Base-by-base conservation (phyloP, 2,113 vertebrate species). In the Caloenas nicobarica region DNA sequence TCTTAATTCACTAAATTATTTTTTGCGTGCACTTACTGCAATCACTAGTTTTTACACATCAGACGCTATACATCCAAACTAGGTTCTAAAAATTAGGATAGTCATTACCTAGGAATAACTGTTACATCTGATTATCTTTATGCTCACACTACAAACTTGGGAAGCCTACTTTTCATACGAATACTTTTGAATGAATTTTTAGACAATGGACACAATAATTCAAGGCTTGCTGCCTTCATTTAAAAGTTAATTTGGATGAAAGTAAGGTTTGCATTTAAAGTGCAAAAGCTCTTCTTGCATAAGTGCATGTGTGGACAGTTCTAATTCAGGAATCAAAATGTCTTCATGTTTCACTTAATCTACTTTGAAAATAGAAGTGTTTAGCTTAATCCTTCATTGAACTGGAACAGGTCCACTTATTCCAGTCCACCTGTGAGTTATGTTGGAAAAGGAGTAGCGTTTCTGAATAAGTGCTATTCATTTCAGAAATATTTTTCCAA, bases 321-420 rank as follows among this genome's bases (percentile, higher is more conserved):
- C 57, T 95, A 88, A 88, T 81, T 92, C 4, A 0, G 38, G 83
- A 95, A 92, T 84, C 56, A 74, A 86, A 93, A 92, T 84, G 42
- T 92, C 82, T 91, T 90, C 92, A 92, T 85, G 77, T 95, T 96
- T 94, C 91, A 93, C 23, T 58, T 92, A 86, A 88, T 90, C 71
- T 91, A 13, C 91, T 93, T 96, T 86, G 78, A 93, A 92, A 92
- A 84, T 88, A 92, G 51, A 81, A 83, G 40, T 21, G 8, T 93
- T 94, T 96, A 84, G 51, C 46, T 94, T 96, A 95, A 95, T 95
- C 83, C 72, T 92, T 96, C 83, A 68, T 51, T 94, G 77, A 93
- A 66, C 68, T 92, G 73, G 82, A 94, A 71, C 56, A 78, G 18
- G 69, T 88, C 76, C 60, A 71, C 68, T 91, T 81, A 86, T 88